Evolutionary conservation across 2,113 vertebrate genomes (phyloP), one percentile per base, ranked within the genome.

Genomic region (Pionites leucogaster): DNA sequence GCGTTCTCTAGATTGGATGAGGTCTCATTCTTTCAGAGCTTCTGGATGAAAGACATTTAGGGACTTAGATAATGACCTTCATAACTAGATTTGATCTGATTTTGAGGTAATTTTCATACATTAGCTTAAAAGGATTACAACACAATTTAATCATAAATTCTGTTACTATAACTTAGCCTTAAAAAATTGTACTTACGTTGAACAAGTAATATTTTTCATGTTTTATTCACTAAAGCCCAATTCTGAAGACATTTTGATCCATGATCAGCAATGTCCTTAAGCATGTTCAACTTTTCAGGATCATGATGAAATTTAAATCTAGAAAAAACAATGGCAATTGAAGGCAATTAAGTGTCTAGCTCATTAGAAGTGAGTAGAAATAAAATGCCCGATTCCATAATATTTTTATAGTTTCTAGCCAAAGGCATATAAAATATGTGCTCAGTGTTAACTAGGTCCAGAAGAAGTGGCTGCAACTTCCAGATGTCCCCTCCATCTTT

Each of bases 71-170:
- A 96, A 97, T 83, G 82, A 95, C 83, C 72, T 67, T 90, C 87
- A 62, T 96, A 93, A 95, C 76, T 76, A 84, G 92, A 71, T 95
- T 88, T 86, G 60, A 80, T 96, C 76, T 88, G 90, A 94, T 96
- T 97, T 78, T 96, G 80, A 95, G 88, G 80, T 94, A 29, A 93
- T 96, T 96, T 96, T 94, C 72, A 92, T 95, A 93, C 75, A 96
- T 92, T 96, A 96, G 64, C 92, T 83, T 92, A 92, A 95, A 95
- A 95, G 89, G 95, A 96, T 96, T 95, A 97, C 88, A 93, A 95
- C 88, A 90, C 60, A 96, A 95, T 89, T 95, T 93, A 96, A 86
- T 96, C 92, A 88, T 93, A 95, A 96, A 93, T 94, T 94, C 52
- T 86, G 92, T 90, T 96, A 95, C 94, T 86, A 96, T 75, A 93